Base-by-base conservation (phyloP, 2,888 invertebrate species). In the Micropterix aruncella region DNA sequence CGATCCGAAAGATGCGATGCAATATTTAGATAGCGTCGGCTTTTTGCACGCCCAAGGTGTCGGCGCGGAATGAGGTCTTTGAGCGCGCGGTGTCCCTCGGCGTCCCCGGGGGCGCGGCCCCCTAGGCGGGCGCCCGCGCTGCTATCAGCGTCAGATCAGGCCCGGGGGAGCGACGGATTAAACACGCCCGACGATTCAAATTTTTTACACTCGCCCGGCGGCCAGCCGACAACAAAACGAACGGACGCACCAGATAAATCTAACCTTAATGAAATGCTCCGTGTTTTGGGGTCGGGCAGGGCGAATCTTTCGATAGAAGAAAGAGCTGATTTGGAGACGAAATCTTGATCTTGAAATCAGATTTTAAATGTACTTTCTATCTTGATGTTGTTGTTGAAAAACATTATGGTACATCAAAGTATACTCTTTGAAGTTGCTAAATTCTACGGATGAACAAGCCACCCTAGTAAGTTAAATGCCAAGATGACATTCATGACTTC, bases 141-240 rank as follows among this genome's bases (percentile, higher is more conserved):
- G 27, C 27, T 27, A 27, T 27, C 27, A 27, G 27, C 27, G 27
- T 5, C 27, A 12, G 27, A 27, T 38, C 38, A 38, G 38, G 16
- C 16, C 12, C 38, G 9, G 16, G 38, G 38, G n/a, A 15, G 9
- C 38, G 9, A 14, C 38, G 16, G 12, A 15, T 38, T 38, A 15
- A 38, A 38, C n/a, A 43, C 41, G 41, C 7, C 42, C 38, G 41
- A n/a, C 9, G 45, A 37, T 45, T 45, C 42, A 38, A 42, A 37
- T 38, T 45, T 45, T 45, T 37, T 19, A 42, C 38, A 38, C 38
- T 45, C 37, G 12, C 12, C 27, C 27, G 5, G 27, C 12, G 27
- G 27, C 27, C 5, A 27, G 27, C 27, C 27, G 27, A 5, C 5
- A 27, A 12, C 27, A 5, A 12, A 5, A 12, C 27, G 27, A 12